Evolutionary conservation across 2,113 vertebrate genomes (phyloP).

Genomic region (Myrmophylax atrothorax): DNA sequence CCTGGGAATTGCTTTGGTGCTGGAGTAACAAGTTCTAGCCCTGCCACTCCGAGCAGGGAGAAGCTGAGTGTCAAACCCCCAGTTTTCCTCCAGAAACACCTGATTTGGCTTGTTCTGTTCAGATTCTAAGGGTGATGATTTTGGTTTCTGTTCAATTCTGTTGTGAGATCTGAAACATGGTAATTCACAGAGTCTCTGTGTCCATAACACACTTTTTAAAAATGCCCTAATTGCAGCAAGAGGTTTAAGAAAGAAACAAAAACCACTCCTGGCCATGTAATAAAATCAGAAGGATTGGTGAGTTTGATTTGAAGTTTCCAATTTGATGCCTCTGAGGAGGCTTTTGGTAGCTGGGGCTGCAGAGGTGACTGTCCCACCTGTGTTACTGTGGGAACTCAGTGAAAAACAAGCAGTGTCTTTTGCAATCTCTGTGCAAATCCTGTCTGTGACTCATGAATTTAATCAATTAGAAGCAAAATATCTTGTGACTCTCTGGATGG

Average conservation of each 20-base stretch:
- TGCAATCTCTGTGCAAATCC: neutral
- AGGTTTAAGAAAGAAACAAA: neutral
- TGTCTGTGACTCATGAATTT: slow-evolving; percentile 32
- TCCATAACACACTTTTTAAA: neutral
- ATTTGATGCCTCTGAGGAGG: neutral
- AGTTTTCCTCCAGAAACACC: neutral
- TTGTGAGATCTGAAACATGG: neutral
- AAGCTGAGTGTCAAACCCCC: neutral
- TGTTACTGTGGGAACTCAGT: neutral
- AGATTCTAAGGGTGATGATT: neutral
- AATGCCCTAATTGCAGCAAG: neutral
- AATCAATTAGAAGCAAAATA: slow-evolving; percentile 45
- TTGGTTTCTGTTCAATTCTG: neutral
- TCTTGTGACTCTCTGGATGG: slow-evolving; percentile 36
- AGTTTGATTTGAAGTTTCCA: neutral
- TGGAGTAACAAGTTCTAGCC: neutral
- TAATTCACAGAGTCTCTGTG: neutral
- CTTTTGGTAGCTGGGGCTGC: neutral
- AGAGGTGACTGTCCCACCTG: neutral
- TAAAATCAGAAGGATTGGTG: neutral
- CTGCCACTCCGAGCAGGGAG: neutral
- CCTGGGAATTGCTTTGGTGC: neutral
- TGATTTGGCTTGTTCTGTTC: neutral
- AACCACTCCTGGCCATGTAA: neutral
- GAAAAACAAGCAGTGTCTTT: neutral